These are phyloP conservation scores for Cottus gobio DNA, from an alignment of 2,113 vertebrate species.

Conservation along the genomic window DNA sequence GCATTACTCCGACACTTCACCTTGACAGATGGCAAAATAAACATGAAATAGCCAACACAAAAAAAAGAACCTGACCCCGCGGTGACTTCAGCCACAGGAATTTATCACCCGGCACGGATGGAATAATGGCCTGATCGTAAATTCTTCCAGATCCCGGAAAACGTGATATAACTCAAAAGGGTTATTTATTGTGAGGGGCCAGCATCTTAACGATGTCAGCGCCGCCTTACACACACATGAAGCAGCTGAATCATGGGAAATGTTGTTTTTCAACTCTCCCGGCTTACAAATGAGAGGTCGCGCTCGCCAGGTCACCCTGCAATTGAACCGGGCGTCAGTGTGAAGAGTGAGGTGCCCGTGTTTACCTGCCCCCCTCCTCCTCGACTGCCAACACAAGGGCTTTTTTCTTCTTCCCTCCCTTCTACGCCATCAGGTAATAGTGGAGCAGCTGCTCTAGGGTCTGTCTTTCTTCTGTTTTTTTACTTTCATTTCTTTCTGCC, in stretches of 20 bases:
- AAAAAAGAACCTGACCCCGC: slow-evolving; percentile 43
- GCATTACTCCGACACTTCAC: slow-evolving; percentile 56
- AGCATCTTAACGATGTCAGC: slow-evolving; percentile 55
- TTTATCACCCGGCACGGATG: slow-evolving; percentile 54
- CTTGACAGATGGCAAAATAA: slow-evolving; percentile 59
- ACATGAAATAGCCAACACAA: slow-evolving; percentile 53
- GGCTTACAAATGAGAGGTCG: slow-evolving; percentile 41
- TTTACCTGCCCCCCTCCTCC: slow-evolving; percentile 43
- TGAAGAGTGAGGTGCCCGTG: slow-evolving; percentile 10
- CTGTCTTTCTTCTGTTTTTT: slow-evolving; percentile 18
- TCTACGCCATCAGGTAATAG: slow-evolving; percentile 56
- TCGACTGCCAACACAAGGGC: not conserved
- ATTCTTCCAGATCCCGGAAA: slow-evolving; percentile 43
- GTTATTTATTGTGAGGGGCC: slow-evolving; percentile 51
- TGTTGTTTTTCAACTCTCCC: slow-evolving; percentile 27
- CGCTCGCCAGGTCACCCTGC: slow-evolving; percentile 37
- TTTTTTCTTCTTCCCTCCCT: not conserved
- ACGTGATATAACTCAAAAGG: slow-evolving; percentile 50
- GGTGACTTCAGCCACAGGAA: slow-evolving; percentile 33
- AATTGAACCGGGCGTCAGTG: slow-evolving; percentile 33
- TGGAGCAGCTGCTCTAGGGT: slow-evolving; percentile 62
- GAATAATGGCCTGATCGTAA: slow-evolving; percentile 64
- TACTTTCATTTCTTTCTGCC: slow-evolving; percentile 2
- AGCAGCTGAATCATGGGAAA: slow-evolving; percentile 59
- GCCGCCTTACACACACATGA: not conserved